Evolutionary conservation across 2,113 vertebrate genomes (phyloP), one percentile per base, ranked within the genome.

Genomic region (Sylvia atricapilla): DNA sequence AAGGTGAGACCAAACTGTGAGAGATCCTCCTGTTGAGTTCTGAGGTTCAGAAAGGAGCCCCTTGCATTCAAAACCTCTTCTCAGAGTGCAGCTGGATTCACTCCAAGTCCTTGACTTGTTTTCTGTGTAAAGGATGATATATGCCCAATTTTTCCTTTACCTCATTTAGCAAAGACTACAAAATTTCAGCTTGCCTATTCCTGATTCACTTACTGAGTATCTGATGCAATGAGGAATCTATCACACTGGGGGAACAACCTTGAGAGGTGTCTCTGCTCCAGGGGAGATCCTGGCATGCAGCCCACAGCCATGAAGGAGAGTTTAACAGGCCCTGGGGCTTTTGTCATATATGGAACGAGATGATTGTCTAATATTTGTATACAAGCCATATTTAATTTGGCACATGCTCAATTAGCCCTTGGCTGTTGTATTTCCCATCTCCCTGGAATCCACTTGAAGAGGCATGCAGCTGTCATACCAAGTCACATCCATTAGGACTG

Each of bases 401-500:
- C 49, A 56, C 43, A 37, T 14, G 19, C 13, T 37, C 43, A 49
- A 56, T 70, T 50, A 77, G 35, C 35, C 30, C 10, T 70, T 56
- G 72, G 55, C 15, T 63, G 10, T 33, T 56, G 18, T 11, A 53
- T 56, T 62, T 37, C 18, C 21, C 21, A 24, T 24, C 25, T 77
- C 10, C 19, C 15, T 3, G 0, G 0, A 27, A 56, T 33, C 21
- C 41, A 49, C 8, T 31, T 69, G 22, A 49, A 15, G 43, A 7
- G 7, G 22, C 31, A 16, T 63, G 15, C 3, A 49, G 41, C 15
- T 5, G 3, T 21, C 37, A 15, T 1, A 10, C 24, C 0, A 0
- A 56, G 19, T 23, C 56, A 33, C 23, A 44, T 64, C 22, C 27
- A 21, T 39, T 12, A 50, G 22, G 13, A 24, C 10, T 50, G 22